phyloP scores from a whole-genome alignment of 2,113 vertebrate genomes.

The Pipra filicauda region DNA sequence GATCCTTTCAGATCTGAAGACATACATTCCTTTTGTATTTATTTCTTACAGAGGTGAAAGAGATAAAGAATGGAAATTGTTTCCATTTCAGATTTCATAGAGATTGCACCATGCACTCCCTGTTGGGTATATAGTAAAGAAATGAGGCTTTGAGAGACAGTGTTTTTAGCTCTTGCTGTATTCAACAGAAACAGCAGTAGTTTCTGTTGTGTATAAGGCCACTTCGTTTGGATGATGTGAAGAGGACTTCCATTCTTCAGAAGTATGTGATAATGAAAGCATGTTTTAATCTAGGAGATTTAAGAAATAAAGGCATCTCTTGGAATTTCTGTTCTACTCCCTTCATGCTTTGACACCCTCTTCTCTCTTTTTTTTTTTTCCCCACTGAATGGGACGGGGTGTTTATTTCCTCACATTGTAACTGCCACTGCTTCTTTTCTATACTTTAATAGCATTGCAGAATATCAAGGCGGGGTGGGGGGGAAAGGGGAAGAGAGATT shows the following conservation, averaged over 20 bases:
- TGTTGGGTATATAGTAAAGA: not conserved
- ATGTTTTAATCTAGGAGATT: not conserved
- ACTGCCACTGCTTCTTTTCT: not conserved
- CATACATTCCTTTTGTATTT: not conserved
- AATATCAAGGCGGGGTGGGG: not conserved
- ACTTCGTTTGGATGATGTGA: fast-evolving
- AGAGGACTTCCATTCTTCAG: not conserved
- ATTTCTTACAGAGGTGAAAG: not conserved
- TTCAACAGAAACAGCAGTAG: not conserved
- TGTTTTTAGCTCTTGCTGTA: not conserved
- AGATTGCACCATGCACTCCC: not conserved
- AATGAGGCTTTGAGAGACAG: not conserved
- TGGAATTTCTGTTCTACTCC: not conserved
- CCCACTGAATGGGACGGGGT: not conserved
- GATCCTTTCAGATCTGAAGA: not conserved
- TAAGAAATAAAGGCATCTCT: not conserved
- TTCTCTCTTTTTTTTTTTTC: not conserved
- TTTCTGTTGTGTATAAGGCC: not conserved
- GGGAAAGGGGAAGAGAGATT: not conserved
- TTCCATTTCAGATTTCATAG: not conserved
- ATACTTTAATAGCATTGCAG: not conserved
- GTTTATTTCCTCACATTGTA: not conserved
- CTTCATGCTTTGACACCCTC: not conserved
- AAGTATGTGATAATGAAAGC: not conserved
- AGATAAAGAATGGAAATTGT: not conserved